Percentiles rank a stretch among this genome's conserved stretches.
phyloP scores from a whole-genome alignment of 1,140 invertebrate species.

The Phymorhynchus buccinoides region DNA sequence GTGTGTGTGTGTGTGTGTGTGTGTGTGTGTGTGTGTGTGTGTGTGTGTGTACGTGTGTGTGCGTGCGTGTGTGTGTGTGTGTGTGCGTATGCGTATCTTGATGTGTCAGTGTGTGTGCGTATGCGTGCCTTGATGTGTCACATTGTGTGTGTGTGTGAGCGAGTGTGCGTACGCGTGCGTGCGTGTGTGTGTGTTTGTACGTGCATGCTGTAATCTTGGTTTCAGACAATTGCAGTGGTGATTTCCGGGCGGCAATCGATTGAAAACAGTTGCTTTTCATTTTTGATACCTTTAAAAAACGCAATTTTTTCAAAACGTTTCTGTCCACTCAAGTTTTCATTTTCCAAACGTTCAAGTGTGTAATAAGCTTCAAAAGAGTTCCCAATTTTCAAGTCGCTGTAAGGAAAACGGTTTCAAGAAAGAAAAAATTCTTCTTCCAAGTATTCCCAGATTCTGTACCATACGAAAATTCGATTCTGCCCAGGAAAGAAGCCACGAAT shows the following conservation, averaged over 20 bases:
- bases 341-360: not conserved
- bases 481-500: conserved; percentile 20
- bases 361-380: not conserved
- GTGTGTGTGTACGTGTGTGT: not conserved
- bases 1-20: too few relatives aligned
- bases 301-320: not conserved
- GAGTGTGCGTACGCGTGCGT: not conserved
- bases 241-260: conserved; percentile 30
- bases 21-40: too few relatives aligned
- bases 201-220: not conserved
- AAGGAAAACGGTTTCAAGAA: not conserved
- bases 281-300: not conserved
- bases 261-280: not conserved
- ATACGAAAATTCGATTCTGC: conserved; percentile 8
- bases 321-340: not conserved
- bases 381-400: not conserved
- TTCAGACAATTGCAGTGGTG: conserved; percentile 20
- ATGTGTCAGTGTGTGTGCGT: not conserved
- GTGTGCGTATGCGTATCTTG: not conserved
- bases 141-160: not conserved
- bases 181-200: not conserved
- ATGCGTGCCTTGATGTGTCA: too few relatives aligned
- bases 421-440: not conserved
- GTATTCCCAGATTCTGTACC: not conserved
- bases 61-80: too few relatives aligned